Base-by-base conservation (phyloP, 2,113 vertebrate genomes). In the Myiozetetes cayanensis region DNA sequence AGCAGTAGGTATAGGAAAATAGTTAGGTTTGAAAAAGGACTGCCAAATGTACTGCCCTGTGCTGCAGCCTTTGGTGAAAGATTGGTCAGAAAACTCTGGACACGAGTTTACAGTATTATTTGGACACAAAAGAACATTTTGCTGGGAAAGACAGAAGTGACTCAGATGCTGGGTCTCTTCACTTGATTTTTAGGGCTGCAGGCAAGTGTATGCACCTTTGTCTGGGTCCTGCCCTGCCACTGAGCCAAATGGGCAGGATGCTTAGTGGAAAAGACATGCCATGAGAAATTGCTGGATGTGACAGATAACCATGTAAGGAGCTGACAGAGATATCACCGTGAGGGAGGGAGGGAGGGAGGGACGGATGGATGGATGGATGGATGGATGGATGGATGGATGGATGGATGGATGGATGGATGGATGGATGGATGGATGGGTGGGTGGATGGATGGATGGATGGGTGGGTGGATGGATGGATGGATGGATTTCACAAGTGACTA, bases 1-100 rank as follows among this genome's bases (percentile, higher is more conserved):
- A 93, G 44, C 35, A 62, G 55, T n/a, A 65, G 16, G 22, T 77
- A 47, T 25, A 74, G 49, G 66, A 91, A 96, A 95, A 95, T 75
- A 95, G 52, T 86, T 83, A 94, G 75, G 81, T 85, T 97, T 95
- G 72, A 85, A 96, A 96, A 95, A 15, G 84, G 88, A 44, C 47
- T 85, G 86, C 62, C 78, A 75, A 92, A 93, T 10, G 14, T 44
- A 19, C 7, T 30, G 43, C 12, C 12, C 22, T 80, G 63, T 28
- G 10, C 39, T 85, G 59, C 90, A 89, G 58, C 31, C 82, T 92
- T 96, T 87, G 56, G 73, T 87, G 89, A 85, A 95, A 67, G 71
- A 85, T 33, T 95, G 58, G 84, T 94, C 89, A 92, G 89, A 92
- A 97, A 94, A 68, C 0, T 8, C 55, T 77, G 56, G 68, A 87